Evolutionary conservation across 2,113 vertebrate genomes (phyloP), one percentile per base, ranked within the genome.

Genomic region (Grammomys surdaster): DNA sequence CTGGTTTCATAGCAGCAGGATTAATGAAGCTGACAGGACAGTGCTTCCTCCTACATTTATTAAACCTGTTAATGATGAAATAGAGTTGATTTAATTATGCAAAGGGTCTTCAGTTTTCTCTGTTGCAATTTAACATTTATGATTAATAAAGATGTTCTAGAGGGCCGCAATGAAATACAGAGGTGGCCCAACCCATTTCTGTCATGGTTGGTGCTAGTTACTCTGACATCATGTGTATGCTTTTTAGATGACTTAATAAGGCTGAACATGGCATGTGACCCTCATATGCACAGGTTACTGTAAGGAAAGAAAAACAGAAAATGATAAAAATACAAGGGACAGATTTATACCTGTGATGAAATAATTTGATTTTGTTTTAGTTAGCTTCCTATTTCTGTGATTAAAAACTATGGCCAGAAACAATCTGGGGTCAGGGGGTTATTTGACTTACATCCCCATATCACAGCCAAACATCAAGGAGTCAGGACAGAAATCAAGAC

Each of bases 321-420:
- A 48, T 51, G 5, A 33, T n/a, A 77, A 22, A 4, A 72, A 87
- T 36, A 51, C 31, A 82, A 5, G 14, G 58, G 90, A 93, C 10
- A 13, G 36, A 56, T 40, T 85, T 96, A 87, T 67, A 90, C 67
- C 85, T 95, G 77, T 67, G 24, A 56, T 87, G n/a, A 56, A 92
- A 65, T 67, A 87, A 81, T 81, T 81, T 95, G 72, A 51, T 51
- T 75, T 75, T 43, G 40, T 43, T 9, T 24, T 22, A 43, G 40
- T 43, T 75, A 24, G 40, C 40, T 24, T 75, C 10, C 22, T 75
- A 75, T 43, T 75, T 40, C 10, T 43, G 20, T 26, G 72, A 75
- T 43, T 16, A 75, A 75, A 75, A 40, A 75, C 40, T 33, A 43
- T 75, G 22, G 9, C 51, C 72, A 24, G 43, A 75, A 75, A 24